Base-by-base conservation (phyloP, 2,888 invertebrate species). In the Idaea dimidiata region DNA sequence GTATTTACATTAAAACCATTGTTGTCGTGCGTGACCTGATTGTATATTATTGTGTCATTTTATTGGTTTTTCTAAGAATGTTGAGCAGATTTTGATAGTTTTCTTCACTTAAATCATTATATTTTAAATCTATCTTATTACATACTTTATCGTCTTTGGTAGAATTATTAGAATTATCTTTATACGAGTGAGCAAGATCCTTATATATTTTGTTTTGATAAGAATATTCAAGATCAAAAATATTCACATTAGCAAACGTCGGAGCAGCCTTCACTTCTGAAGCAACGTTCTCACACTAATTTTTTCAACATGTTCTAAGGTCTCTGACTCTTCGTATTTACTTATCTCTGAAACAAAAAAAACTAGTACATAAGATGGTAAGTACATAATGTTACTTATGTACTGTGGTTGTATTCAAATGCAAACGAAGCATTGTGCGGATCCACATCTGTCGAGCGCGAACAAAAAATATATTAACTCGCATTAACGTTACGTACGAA, bases 381-480 rank as follows among this genome's bases (percentile, higher is more conserved):
- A n/a, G n/a, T 43, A 43, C 43, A 56, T 17, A 17, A 10, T 18
- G 1, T 3, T n/a, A 31, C 17, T 16, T 16, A 56, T 64, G 61
- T 59, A 63, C 63, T 18, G n/a, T n/a, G 31, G 58, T 31, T 62
- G 65, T 70, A 73, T 77, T 83, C 79, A 79, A 84, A 85, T 83
- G 77, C 79, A 82, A 84, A 86, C 78, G 77, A 81, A 80, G 75
- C 77, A 78, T 83, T 85, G 80, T 79, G 61, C 64, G 63, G 74
- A 70, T 70, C 75, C 83, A 80, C 81, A 86, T 85, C 82, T 85
- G 84, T 80, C 78, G 81, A 82, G 72, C 79, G 72, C 77, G 77
- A 82, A 86, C 85, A 89, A 90, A 89, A 88, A 88, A 79, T 81
- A 80, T 83, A 83, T 82, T 83, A 84, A 84, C 81, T 86, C 81